A percentile compares a stretch with the other conserved stretches of the same genome.
phyloP scores from a whole-genome alignment of 23 tunicate genomes.

The Oikopleura vanhoeffeni region DNA sequence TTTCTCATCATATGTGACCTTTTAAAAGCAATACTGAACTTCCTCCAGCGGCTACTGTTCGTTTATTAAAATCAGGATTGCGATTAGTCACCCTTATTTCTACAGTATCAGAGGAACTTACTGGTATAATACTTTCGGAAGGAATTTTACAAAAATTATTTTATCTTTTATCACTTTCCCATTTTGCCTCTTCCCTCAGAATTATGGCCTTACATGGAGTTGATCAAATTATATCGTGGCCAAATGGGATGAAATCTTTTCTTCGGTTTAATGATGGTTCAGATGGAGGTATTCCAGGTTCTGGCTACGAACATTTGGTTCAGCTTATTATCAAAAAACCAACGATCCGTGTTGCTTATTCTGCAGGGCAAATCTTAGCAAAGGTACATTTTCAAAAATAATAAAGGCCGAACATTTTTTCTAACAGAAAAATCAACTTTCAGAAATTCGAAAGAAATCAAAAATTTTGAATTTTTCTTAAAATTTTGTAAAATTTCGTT shows the following conservation, averaged over 20 bases:
- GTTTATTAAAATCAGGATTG: neutral
- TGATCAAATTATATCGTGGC: constrained; percentile 10
- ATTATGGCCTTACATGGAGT: neutral
- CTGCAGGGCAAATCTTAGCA: neutral
- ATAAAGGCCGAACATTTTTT: too few relatives aligned
- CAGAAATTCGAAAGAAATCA: too few relatives aligned
- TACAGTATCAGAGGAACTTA: neutral
- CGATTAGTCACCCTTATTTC: constrained; percentile 7
- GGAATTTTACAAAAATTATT: neutral
- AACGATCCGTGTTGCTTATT: neutral
- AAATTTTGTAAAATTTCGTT: too few relatives aligned
- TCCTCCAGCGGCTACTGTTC: constrained; percentile 12
- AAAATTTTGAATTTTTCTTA: too few relatives aligned
- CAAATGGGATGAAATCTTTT: neutral
- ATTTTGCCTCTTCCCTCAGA: neutral
- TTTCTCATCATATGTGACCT: too few relatives aligned
- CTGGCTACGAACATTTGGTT: constrained; percentile 1
- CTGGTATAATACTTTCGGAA: neutral
- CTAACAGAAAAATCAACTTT: too few relatives aligned
- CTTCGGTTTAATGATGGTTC: neutral
- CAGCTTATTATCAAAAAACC: neutral
- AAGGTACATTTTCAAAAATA: too few relatives aligned
- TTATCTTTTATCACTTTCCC: neutral
- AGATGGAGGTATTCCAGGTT: neutral
- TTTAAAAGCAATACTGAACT: neutral